Evolutionary conservation across 2,888 invertebrate genomes (phyloP), one percentile per base, ranked within the genome.

Genomic region (Athrips mouffetella): DNA sequence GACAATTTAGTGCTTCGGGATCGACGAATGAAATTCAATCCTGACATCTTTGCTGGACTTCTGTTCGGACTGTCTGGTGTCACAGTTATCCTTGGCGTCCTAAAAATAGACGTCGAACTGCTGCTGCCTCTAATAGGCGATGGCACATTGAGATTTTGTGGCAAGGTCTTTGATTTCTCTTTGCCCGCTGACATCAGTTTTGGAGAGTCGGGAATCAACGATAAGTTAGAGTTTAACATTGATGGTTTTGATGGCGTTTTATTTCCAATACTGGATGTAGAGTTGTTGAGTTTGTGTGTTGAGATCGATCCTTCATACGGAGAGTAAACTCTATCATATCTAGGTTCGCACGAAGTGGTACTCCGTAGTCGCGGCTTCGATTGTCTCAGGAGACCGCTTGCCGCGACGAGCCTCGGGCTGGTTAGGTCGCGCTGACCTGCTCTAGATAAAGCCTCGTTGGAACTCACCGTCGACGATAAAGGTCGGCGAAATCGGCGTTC

Each of bases 1-100:
- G 92, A 91, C 41, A 94, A 70, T 70, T 94, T 94, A 1, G 93
- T 93, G 58, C 93, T 93, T 63, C 94, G 91, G 3, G 93, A 93
- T 49, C 93, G 87, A 8, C 94, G 88, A 62, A 94, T 93, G 59
- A 93, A 91, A 65, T 90, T 91, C 23, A 92, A 72, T 15, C 88
- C 88, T 2, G 87, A 73, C 51, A 84, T 80, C 71, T 79, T 86
- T 4, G 83, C 82, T 20, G 91, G 89, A 67, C 91, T 91, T 64
- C 90, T 91, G 54, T 80, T 82, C 4, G 87, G 82, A 63, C 86
- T 80, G 70, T 90, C 76, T 58, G 90, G 80, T 51, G 85, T 86
- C 39, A 88, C 81, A 2, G 84, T 81, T 63, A 83, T 80, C 61
- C 74, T 76, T 44, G 86, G 85, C 27, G 82, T 76, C 65, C 77